Evolutionary conservation across 37 sponge, comb jelly and placozoan species (phyloP).

Genomic region (Mnemiopsis leidyi): DNA sequence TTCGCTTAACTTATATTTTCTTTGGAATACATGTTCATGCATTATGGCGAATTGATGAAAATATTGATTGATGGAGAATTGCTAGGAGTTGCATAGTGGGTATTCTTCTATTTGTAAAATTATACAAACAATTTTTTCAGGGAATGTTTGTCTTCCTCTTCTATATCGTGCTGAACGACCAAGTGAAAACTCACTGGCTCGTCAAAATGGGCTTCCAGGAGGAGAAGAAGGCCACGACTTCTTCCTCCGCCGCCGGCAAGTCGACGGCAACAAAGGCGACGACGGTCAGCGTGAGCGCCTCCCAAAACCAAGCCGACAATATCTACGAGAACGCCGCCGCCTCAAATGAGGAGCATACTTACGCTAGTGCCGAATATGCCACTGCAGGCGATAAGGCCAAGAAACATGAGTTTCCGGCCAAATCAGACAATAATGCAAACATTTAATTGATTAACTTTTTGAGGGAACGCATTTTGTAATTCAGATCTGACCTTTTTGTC

Average conservation of each 20-base stretch:
- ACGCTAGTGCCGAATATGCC: conserved; percentile 53
- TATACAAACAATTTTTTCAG: no score
- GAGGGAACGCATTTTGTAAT: neutral
- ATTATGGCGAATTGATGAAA: no score
- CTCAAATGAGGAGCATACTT: conserved; percentile 38
- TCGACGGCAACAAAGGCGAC: neutral
- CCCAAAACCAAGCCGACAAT: neutral
- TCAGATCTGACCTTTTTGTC: neutral
- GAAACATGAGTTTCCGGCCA: conserved; percentile 44
- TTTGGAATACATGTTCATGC: no score
- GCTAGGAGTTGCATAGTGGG: no score
- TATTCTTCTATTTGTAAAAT: no score
- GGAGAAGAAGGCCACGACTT: conserved; percentile 41
- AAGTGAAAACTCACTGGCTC: conserved; percentile 52
- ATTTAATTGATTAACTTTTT: conserved; percentile 32
- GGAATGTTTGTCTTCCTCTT: conserved; percentile 55
- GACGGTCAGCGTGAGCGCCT: neutral
- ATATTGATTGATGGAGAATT: no score
- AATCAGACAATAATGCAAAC: conserved; percentile 49
- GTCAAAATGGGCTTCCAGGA: conserved; percentile 41
- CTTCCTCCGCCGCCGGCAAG: neutral
- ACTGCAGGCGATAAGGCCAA: neutral
- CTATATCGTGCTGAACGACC: conserved; percentile 61
- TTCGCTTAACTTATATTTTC: no score
- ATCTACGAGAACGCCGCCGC: conserved; percentile 36